Conservation (phyloP, 1,140 invertebrate species). For the Hyposmocoma kahamanoa region DNA sequence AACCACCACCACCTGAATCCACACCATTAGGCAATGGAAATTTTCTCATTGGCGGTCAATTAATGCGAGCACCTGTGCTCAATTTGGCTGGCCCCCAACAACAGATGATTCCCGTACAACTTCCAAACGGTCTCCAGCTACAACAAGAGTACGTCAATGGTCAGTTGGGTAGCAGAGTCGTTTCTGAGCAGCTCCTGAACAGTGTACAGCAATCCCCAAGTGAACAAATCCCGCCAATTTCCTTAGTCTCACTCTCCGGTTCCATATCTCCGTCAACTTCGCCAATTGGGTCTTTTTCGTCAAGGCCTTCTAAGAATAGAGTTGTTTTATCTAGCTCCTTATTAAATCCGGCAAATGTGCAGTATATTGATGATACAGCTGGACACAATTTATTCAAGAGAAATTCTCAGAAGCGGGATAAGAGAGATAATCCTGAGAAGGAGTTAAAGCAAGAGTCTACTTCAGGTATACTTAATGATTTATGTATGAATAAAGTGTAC, state of each 20-base stretch:
- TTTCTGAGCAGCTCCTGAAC: slow-evolving; percentile 75
- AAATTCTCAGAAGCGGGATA: slow-evolving; percentile 65
- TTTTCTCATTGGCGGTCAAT: slow-evolving; percentile 80
- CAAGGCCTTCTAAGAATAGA: slow-evolving; percentile 33
- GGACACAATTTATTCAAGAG: slow-evolving; percentile 74
- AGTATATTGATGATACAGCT: slow-evolving; percentile 74
- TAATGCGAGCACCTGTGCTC: slow-evolving; percentile 78
- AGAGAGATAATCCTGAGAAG: slow-evolving; percentile 69
- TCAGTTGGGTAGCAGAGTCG: slow-evolving; percentile 74
- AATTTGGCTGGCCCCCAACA: slow-evolving; percentile 74
- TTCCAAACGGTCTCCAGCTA: slow-evolving; percentile 59
- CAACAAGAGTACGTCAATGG: slow-evolving; percentile 77
- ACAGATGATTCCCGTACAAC: slow-evolving; percentile 65
- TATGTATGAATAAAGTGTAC: no score
- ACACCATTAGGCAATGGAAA: slow-evolving; percentile 72
- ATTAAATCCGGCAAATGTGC: slow-evolving; percentile 73
- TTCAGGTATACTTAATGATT: no score
- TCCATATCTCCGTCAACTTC: slow-evolving; percentile 12
- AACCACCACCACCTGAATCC: slow-evolving; percentile 72
- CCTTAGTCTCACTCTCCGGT: slow-evolving; percentile 23
- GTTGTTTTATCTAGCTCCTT: slow-evolving; percentile 57
- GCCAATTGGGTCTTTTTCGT: slow-evolving; percentile 20
- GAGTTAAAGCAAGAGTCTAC: slow-evolving; percentile 39
- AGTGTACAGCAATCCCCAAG: slow-evolving; percentile 32
- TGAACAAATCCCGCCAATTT: slow-evolving; percentile 27